Conservation (phyloP, 2,797 vertebrate species). For the Lacerta bilineata region DNA sequence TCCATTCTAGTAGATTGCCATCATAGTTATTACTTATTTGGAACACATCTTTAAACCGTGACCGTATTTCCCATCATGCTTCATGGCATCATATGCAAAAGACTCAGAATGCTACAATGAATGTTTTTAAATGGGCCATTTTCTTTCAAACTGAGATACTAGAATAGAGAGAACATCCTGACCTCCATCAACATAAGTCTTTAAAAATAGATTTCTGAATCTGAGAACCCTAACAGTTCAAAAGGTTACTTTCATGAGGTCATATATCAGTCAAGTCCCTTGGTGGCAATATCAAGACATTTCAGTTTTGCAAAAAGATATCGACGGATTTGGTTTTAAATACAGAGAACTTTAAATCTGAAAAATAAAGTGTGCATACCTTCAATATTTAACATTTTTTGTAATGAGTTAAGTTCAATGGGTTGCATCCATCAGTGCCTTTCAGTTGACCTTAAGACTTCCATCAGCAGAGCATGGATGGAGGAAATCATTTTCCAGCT, state of each 20-base stretch:
- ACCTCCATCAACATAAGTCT: conserved; percentile 24
- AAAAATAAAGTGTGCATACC: conserved; percentile 4
- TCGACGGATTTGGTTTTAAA: not conserved
- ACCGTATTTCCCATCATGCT: conserved; percentile 80
- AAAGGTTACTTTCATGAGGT: not conserved
- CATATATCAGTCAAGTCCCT: conserved; percentile 41
- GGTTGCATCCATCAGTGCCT: no score
- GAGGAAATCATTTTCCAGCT: no score
- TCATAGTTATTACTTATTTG: conserved; percentile 63
- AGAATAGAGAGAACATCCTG: not conserved
- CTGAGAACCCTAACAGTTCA: not conserved
- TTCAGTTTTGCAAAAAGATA: conserved; percentile 15
- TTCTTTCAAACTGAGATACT: conserved; percentile 49
- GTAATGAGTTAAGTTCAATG: no score
- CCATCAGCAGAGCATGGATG: no score
- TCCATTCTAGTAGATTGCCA: conserved; percentile 60
- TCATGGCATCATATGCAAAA: conserved; percentile 72
- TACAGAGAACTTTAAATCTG: not conserved
- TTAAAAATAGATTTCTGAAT: conserved; percentile 8
- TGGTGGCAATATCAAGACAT: conserved; percentile 31
- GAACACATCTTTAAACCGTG: conserved; percentile 75
- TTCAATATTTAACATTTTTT: conserved; percentile 1
- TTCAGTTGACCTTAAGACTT: no score
- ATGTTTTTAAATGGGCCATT: conserved; percentile 12
- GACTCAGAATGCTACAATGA: conserved; percentile 20